Conservation (phyloP, 2,888 invertebrate genomes). For the Bombylius major region DNA sequence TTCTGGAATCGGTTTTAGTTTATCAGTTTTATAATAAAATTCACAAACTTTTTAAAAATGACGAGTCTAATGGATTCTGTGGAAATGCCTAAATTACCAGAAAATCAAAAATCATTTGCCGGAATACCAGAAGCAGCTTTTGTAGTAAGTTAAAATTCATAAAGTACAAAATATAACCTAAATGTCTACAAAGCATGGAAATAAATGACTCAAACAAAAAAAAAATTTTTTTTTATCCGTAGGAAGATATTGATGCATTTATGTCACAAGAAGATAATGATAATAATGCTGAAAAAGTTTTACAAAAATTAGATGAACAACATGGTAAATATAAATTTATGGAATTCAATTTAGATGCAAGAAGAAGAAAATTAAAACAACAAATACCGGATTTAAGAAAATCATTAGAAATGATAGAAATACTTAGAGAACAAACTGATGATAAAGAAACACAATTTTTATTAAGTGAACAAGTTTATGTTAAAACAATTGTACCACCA, state of each 20-base stretch:
- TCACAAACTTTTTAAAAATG: slow-evolving; percentile 18
- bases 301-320: slow-evolving; percentile 79
- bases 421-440: slow-evolving; percentile 67
- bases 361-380: slow-evolving; percentile 70
- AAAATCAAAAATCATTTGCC: slow-evolving; percentile 48
- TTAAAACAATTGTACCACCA: slow-evolving; percentile 71
- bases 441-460: slow-evolving; percentile 75
- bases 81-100: slow-evolving; percentile 35
- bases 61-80: slow-evolving; percentile 29
- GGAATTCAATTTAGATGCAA: slow-evolving; percentile 82
- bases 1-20: no score
- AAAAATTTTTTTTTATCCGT: background rate
- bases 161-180: slow-evolving; percentile 1
- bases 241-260: slow-evolving; percentile 93
- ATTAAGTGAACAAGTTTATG: slow-evolving; percentile 83
- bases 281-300: slow-evolving; percentile 70
- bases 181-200: no score
- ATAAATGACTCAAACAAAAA: background rate
- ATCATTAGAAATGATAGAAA: slow-evolving; percentile 82
- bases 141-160: slow-evolving; percentile 51
- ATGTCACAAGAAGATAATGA: slow-evolving; percentile 75
- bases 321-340: slow-evolving; percentile 95
- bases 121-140: slow-evolving; percentile 82
- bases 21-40: no score
- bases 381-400: slow-evolving; percentile 93